Conservation (phyloP, 2,113 vertebrate species). For the Megaceryle maxima region DNA sequence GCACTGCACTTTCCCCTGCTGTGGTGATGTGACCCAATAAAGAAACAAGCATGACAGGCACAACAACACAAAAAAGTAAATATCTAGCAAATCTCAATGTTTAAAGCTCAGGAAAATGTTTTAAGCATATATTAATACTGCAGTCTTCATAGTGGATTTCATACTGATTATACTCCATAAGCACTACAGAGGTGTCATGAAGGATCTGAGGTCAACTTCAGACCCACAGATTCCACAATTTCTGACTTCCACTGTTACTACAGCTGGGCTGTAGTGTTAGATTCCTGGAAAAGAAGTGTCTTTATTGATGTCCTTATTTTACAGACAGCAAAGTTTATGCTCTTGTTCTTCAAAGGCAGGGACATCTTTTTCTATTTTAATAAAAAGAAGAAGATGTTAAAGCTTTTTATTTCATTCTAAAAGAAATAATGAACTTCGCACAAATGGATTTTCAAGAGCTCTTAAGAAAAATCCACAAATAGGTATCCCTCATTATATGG, state of each 20-base stretch:
- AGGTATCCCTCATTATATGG: not conserved
- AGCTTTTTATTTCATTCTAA: not conserved
- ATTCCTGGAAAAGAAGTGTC: not conserved
- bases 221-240: not conserved
- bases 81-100: not conserved
- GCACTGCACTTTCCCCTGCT: not conserved
- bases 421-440: not conserved
- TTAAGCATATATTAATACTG: not conserved
- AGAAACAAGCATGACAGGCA: not conserved
- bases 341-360: not conserved
- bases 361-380: not conserved
- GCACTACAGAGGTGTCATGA: not conserved
- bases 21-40: not conserved
- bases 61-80: not conserved
- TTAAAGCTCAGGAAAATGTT: not conserved
- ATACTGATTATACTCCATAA: not conserved
- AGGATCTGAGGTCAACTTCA: not conserved
- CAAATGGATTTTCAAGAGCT: not conserved
- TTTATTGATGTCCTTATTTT: not conserved
- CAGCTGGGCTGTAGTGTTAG: not conserved
- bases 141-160: not conserved
- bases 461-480: not conserved
- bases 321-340: not conserved
- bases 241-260: not conserved
- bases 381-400: not conserved